phyloP scores from a whole-genome alignment of 2,113 vertebrate species.

The Tachuris rubrigastra region DNA sequence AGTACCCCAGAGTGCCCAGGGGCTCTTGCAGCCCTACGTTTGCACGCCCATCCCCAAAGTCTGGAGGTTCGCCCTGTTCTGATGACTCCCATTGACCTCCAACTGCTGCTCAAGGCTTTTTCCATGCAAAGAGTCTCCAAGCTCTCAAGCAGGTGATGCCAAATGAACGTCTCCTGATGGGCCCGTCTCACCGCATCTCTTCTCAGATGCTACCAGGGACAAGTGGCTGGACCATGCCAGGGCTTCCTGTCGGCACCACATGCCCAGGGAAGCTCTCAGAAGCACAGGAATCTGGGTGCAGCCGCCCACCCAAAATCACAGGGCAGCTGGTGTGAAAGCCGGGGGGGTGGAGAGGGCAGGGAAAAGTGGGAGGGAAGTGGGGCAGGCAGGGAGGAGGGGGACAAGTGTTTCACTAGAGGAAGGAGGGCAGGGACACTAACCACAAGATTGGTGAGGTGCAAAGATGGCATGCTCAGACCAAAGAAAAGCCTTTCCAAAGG shows the following conservation, averaged over 20 bases:
- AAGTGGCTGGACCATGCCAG: background rate
- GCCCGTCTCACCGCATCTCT: background rate
- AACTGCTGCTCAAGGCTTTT: background rate
- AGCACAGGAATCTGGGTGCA: rapidly evolving
- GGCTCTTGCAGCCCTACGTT: background rate
- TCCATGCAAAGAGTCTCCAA: background rate
- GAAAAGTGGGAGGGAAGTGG: background rate
- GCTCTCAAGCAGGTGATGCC: background rate
- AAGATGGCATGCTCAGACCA: conserved; percentile 92
- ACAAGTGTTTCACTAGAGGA: conserved; percentile 72
- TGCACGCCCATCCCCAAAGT: background rate
- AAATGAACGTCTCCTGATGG: background rate
- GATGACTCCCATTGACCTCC: background rate
- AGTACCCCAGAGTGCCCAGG: background rate
- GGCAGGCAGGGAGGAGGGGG: conserved; percentile 23
- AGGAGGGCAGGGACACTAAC: conserved; percentile 77
- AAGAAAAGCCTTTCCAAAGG: conserved; percentile 82
- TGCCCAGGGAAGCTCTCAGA: background rate
- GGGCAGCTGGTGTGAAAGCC: conserved; percentile 41
- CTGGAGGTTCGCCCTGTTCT: background rate
- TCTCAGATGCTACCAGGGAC: background rate
- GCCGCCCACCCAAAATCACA: background rate
- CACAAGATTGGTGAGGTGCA: conserved; percentile 97
- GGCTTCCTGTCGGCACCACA: background rate
- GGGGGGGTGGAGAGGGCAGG: background rate